phyloP scores from a whole-genome alignment of 1,140 invertebrate genomes.

The Oryctes rhinoceros region DNA sequence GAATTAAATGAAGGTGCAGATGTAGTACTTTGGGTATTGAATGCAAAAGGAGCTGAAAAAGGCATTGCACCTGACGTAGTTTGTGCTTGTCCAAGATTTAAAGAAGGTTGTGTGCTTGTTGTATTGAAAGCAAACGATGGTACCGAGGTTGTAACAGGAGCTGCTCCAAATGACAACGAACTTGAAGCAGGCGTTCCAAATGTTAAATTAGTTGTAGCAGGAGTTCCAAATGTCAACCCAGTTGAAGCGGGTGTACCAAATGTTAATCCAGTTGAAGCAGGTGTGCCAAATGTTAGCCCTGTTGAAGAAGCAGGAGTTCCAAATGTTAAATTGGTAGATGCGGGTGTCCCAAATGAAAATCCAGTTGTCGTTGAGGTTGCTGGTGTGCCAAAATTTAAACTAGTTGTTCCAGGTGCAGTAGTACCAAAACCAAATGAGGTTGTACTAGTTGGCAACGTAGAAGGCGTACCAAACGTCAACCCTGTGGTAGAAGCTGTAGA shows the following conservation, averaged over 20 bases:
- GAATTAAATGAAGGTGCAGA: constrained; percentile 51
- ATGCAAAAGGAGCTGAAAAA: constrained; percentile 24
- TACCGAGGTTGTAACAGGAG: constrained; percentile 41
- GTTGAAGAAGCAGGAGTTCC: constrained; percentile 48
- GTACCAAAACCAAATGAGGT: constrained; percentile 43
- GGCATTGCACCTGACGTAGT: neutral
- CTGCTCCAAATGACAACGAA: constrained; percentile 52
- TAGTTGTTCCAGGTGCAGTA: constrained; percentile 20
- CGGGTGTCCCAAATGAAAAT: constrained; percentile 53
- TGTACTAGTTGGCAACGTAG: constrained; percentile 36
- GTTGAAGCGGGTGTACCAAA: constrained; percentile 46
- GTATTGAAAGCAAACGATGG: constrained; percentile 2
- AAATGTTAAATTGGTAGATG: constrained; percentile 51
- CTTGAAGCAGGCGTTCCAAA: constrained; percentile 46
- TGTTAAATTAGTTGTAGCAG: constrained; percentile 45
- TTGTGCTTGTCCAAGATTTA: neutral
- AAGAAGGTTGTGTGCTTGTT: neutral
- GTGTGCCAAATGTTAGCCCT: constrained; percentile 47
- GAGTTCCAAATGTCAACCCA: constrained; percentile 53
- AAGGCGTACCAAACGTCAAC: constrained; percentile 18
- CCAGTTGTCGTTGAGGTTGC: constrained; percentile 45
- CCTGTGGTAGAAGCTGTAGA: constrained; percentile 39
- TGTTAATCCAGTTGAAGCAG: constrained; percentile 46
- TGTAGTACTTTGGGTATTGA: constrained; percentile 1
- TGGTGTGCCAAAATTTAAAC: constrained; percentile 44